A percentile compares a stretch with the other conserved stretches of the same genome.
phyloP scores from a whole-genome alignment of 2,888 invertebrate species.

The Andrena minutula region DNA sequence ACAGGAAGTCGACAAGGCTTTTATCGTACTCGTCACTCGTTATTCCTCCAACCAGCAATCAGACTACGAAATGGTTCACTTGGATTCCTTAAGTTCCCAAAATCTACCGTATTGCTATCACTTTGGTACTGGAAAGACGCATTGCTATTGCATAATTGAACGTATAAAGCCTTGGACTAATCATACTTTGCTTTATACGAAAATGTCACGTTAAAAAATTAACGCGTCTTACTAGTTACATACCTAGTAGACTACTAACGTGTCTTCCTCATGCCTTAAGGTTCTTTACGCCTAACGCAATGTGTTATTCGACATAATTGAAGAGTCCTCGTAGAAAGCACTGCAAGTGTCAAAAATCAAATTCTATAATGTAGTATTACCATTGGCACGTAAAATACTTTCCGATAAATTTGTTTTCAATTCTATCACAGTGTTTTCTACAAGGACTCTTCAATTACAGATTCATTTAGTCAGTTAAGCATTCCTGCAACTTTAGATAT shows the following conservation, averaged over 20 bases:
- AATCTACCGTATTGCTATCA: slow-evolving; percentile 3
- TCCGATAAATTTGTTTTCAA: too few species aligned
- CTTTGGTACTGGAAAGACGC: not conserved
- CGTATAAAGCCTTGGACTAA: not conserved
- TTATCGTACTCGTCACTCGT: slow-evolving; percentile 76
- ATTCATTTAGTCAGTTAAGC: too few species aligned
- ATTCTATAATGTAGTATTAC: too few species aligned
- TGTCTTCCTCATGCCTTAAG: not conserved
- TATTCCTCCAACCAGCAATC: slow-evolving; percentile 58
- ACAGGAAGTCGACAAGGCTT: slow-evolving; percentile 84
- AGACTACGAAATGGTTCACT: slow-evolving; percentile 47
- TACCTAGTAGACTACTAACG: too few species aligned
- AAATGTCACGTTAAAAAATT: not conserved
- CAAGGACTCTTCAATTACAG: not conserved
- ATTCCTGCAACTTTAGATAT: not conserved
- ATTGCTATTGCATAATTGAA: not conserved
- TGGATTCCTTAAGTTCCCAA: slow-evolving; percentile 23
- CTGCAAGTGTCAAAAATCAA: too few species aligned
- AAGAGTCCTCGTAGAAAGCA: too few species aligned
- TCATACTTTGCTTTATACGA: too few species aligned
- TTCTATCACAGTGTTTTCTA: not conserved
- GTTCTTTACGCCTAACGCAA: too few species aligned
- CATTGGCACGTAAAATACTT: too few species aligned
- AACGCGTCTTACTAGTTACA: not conserved
- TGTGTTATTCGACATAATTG: too few species aligned